Base-by-base conservation (phyloP, 1,140 invertebrate species). In the Notospermus geniculatus region DNA sequence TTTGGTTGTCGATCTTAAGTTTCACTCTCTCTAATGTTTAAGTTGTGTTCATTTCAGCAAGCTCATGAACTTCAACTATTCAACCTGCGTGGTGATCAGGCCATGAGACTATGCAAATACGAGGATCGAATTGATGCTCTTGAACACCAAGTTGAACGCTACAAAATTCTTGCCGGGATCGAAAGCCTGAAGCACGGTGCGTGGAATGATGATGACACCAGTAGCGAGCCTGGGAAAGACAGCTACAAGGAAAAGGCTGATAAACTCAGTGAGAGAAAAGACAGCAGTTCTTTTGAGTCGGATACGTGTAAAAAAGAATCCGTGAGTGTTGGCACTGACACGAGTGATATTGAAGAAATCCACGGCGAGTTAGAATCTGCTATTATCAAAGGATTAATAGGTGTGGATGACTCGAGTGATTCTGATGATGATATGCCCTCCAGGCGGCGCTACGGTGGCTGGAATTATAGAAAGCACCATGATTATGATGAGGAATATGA, bases 271-370 rank as follows among this genome's bases (percentile, higher is more conserved):
- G 46, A 50, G 9, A 19, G 46, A n/a, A 50, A 50, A 9, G 46
- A 50, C n/a, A 50, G 46, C 46, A 50, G 46, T 27, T 50, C 46
- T 19, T 50, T 50, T 27, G 46, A 50, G n/a, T 50, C 46, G n/a
- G 46, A 50, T 27, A 36, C 32, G 15, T 36, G 32, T 36, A 50
- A 50, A 50, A 50, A 50, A n/a, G 46, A 50, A n/a, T 23, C 46
- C 5, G 46, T 50, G 5, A 50, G 25, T 27, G 46, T 50, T 27
- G 46, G 46, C 5, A 50, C 46, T 5, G 46, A 50, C 25, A 50
- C 46, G n/a, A 50, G 46, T 27, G 46, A 50, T 27, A 50, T 50
- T 50, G 46, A 50, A n/a, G 46, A 50, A n/a, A 50, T 50, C n/a
- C 46, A 50, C n/a, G 46, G 46, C 46, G 46, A 50, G n/a, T 27